phyloP scores from a whole-genome alignment of 2,797 vertebrate species.

The Psittacula echo region DNA sequence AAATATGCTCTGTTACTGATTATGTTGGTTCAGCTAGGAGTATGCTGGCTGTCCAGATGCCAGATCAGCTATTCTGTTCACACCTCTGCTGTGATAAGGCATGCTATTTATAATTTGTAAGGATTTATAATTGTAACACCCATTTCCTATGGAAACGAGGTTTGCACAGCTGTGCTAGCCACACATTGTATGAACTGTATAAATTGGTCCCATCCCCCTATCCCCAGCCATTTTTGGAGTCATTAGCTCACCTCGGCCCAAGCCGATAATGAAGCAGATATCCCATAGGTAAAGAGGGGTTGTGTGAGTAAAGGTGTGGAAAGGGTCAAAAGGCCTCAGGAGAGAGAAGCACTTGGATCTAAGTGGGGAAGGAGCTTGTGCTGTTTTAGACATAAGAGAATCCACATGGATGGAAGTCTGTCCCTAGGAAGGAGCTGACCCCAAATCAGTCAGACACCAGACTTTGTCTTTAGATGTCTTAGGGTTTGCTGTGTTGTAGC shows the following conservation, averaged over 20 bases:
- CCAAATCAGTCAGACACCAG: too few species aligned
- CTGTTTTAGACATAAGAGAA: neutral
- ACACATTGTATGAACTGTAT: neutral
- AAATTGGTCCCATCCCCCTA: neutral
- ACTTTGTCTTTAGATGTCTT: too few species aligned
- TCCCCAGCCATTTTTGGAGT: neutral
- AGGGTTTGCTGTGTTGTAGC: rapidly evolving
- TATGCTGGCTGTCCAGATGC: neutral
- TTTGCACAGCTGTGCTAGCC: conserved; percentile 34
- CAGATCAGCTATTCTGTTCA: conserved; percentile 33
- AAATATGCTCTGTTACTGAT: neutral
- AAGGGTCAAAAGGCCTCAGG: neutral
- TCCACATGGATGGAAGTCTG: rapidly evolving
- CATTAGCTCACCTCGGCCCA: neutral
- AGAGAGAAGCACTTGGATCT: neutral
- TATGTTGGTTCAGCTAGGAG: neutral
- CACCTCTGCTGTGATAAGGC: neutral
- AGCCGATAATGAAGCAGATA: neutral
- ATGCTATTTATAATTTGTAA: conserved; percentile 31
- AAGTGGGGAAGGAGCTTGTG: neutral
- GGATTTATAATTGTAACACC: conserved; percentile 32
- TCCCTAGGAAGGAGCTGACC: neutral
- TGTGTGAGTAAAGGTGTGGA: neutral
- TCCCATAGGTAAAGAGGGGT: neutral
- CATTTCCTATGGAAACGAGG: conserved; percentile 8